Conservation (phyloP, 2,797 vertebrate genomes). For the Amazona finschi region DNA sequence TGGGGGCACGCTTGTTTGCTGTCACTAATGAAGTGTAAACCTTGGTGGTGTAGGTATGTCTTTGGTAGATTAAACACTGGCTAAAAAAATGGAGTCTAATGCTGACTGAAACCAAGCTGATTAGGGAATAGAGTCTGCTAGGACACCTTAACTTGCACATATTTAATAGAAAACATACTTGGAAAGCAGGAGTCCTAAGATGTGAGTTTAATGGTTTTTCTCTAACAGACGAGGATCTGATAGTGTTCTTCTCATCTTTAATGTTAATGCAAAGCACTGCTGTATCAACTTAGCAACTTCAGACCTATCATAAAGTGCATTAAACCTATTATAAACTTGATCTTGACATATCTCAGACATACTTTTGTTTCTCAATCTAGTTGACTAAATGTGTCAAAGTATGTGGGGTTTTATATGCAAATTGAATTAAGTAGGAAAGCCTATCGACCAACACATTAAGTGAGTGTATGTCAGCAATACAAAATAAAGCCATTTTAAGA, state of each 20-base stretch:
- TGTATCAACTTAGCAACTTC: background rate
- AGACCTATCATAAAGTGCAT: background rate
- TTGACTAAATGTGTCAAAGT: background rate
- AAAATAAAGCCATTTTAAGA: background rate
- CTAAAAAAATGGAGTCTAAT: background rate
- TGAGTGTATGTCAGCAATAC: background rate
- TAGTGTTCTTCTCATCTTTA: background rate
- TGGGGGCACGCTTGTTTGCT: background rate
- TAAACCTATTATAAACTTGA: background rate
- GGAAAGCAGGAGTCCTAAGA: background rate
- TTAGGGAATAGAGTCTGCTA: background rate
- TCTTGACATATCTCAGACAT: background rate
- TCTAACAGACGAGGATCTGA: background rate
- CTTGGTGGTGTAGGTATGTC: background rate
- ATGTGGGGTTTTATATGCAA: background rate
- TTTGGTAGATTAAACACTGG: background rate
- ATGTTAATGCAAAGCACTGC: background rate
- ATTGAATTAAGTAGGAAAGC: background rate
- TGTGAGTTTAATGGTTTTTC: background rate
- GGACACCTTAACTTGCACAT: background rate
- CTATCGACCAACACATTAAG: background rate
- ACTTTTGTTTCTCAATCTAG: background rate
- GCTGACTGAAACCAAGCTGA: background rate
- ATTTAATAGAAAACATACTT: background rate
- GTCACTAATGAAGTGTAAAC: background rate